Conservation (phyloP, 2,888 invertebrate genomes). For the Drosophila heteroneura region DNA sequence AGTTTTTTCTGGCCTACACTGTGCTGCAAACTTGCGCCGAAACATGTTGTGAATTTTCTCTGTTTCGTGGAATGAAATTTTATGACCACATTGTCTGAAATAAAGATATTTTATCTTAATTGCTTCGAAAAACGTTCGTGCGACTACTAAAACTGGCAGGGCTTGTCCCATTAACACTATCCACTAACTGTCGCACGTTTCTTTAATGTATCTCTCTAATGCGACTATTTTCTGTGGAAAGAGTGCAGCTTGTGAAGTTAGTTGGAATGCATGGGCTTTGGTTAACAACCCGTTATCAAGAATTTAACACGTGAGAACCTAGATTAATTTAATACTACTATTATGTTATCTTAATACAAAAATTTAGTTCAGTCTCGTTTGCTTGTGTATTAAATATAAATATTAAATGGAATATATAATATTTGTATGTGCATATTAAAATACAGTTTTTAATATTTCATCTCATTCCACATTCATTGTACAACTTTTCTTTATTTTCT, state of each 20-base stretch:
- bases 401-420: not conserved
- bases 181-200: slow-evolving; percentile 42
- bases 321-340: not conserved
- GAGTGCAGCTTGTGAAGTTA: not conserved
- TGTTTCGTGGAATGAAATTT: slow-evolving; percentile 27
- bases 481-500: not conserved
- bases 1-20: slow-evolving; percentile 32
- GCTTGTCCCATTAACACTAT: slow-evolving; percentile 44
- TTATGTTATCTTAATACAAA: not conserved
- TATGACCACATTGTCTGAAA: slow-evolving; percentile 32
- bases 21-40: slow-evolving; percentile 28
- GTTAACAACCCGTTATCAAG: not conserved
- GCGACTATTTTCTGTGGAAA: slow-evolving; percentile 5
- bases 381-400: not conserved
- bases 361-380: not conserved
- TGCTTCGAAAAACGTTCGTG: slow-evolving; percentile 38
- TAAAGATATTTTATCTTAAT: slow-evolving; percentile 60
- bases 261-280: not conserved
- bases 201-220: slow-evolving; percentile 11
- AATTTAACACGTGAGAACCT: not conserved
- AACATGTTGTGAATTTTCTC: slow-evolving; percentile 33
- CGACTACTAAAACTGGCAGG: slow-evolving; percentile 47
- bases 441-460: not conserved
- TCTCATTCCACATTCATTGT: not conserved
- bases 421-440: not conserved